A percentile compares a stretch with the other conserved stretches of the same genome.
Conservation (phyloP, 1,140 invertebrate genomes). For the Platyura marginata region DNA sequence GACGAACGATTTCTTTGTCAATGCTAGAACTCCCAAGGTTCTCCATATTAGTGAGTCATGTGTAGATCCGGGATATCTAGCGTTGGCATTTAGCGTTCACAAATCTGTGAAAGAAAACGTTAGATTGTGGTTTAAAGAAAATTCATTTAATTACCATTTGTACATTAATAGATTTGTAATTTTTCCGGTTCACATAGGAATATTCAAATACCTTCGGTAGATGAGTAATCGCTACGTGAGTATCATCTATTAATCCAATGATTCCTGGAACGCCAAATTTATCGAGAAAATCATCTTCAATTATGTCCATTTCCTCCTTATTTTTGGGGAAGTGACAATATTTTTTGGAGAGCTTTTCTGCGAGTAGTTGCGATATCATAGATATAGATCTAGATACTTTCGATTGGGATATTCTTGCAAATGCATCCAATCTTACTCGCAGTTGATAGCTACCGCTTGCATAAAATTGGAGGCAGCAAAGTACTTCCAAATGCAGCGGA, state of each 20-base stretch:
- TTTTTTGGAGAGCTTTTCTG: not conserved
- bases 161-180: slow-evolving; percentile 2
- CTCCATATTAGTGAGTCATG: slow-evolving; percentile 2
- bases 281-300: not conserved
- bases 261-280: slow-evolving; percentile 1
- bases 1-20: too few relatives aligned
- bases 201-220: not conserved
- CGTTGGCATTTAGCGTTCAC: not conserved
- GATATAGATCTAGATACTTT: not conserved
- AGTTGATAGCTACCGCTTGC: not conserved
- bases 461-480: not conserved
- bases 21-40: not conserved
- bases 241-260: slow-evolving; percentile 1
- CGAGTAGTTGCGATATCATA: not conserved
- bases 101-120: too few relatives aligned
- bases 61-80: slow-evolving; percentile 4
- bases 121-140: too few relatives aligned
- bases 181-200: slow-evolving; percentile 1
- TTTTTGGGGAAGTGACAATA: not conserved
- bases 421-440: not conserved
- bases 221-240: slow-evolving; percentile 1
- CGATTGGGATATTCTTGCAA: not conserved
- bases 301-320: not conserved
- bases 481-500: not conserved
- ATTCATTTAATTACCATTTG: slow-evolving; percentile 2